These are phyloP conservation scores for Aporophyla nigra DNA, from an alignment of 2,888 invertebrate genomes.

Conservation along the genomic window DNA sequence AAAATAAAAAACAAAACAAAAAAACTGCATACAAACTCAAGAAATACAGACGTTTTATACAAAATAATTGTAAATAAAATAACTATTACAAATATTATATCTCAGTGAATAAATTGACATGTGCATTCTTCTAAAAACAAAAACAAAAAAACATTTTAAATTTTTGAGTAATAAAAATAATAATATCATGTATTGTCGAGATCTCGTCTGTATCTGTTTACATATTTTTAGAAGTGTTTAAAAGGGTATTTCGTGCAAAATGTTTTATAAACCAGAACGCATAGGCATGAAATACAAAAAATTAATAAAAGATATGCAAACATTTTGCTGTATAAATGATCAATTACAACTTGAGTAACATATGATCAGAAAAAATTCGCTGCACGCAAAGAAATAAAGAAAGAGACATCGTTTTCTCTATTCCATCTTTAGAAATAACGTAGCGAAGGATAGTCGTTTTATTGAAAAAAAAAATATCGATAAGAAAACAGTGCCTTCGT, in stretches of 20 bases:
- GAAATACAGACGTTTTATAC: neutral
- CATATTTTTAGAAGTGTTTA: neutral
- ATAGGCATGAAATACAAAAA: neutral
- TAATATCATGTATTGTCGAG: slow-evolving; percentile 6
- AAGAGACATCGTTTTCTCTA: neutral
- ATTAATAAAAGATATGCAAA: neutral
- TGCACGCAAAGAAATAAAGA: neutral
- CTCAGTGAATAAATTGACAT: neutral
- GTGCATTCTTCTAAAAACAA: neutral
- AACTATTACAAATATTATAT: slow-evolving; percentile 22
- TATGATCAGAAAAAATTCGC: neutral
- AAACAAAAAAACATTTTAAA: neutral
- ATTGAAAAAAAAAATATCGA: slow-evolving; percentile 16
- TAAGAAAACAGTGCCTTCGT: neutral
- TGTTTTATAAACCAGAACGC: neutral
- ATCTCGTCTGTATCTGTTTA: neutral
- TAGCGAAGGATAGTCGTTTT: neutral
- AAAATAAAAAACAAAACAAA: neutral
- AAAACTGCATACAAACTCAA: slow-evolving; percentile 22
- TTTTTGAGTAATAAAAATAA: neutral
- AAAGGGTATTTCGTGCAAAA: slow-evolving; percentile 21
- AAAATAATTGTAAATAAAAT: slow-evolving; percentile 23
- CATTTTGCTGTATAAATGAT: slow-evolving; percentile 13
- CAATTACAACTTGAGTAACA: slow-evolving; percentile 2
- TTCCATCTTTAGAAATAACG: neutral